A percentile compares a stretch with the other conserved stretches of the same genome.
phyloP scores from a whole-genome alignment of 2,113 vertebrate genomes.

The Spea multiplicata region DNA sequence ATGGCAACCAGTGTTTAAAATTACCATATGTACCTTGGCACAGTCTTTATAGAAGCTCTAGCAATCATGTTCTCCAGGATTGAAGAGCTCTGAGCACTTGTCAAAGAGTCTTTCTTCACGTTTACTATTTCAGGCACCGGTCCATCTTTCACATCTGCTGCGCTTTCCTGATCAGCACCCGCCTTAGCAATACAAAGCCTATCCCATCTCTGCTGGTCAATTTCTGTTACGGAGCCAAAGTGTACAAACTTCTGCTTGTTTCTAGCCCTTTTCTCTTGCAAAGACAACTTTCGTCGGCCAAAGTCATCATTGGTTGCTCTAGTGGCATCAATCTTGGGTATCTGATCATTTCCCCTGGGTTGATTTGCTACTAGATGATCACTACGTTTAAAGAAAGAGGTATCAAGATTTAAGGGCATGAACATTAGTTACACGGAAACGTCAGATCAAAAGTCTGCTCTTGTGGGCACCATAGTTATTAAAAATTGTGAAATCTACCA shows the following conservation, averaged over 20 bases:
- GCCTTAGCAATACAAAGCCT: conserved; percentile 69
- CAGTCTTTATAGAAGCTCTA: conserved; percentile 2
- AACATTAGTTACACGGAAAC: no score
- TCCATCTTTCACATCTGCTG: conserved; percentile 51
- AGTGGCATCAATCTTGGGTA: conserved; percentile 64
- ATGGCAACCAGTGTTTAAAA: background rate
- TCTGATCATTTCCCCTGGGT: conserved; percentile 49
- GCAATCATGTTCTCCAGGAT: conserved; percentile 39
- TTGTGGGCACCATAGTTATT: no score
- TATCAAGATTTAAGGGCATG: background rate
- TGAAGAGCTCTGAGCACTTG: background rate
- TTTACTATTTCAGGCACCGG: background rate
- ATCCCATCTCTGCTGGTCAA: conserved; percentile 78
- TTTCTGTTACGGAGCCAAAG: conserved; percentile 92
- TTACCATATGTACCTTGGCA: conserved; percentile 9
- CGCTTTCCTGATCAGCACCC: conserved; percentile 52
- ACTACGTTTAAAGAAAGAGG: conserved; percentile 7
- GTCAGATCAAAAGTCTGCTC: no score
- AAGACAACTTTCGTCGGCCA: conserved; percentile 68
- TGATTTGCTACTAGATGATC: background rate
- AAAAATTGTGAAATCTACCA: no score
- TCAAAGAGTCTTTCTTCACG: conserved; percentile 37
- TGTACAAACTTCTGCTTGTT: conserved; percentile 80
- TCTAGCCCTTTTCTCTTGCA: conserved; percentile 65
- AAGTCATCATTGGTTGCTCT: conserved; percentile 67